Base-by-base conservation (phyloP, 2,888 invertebrate species). In the Heliconius hortense region DNA sequence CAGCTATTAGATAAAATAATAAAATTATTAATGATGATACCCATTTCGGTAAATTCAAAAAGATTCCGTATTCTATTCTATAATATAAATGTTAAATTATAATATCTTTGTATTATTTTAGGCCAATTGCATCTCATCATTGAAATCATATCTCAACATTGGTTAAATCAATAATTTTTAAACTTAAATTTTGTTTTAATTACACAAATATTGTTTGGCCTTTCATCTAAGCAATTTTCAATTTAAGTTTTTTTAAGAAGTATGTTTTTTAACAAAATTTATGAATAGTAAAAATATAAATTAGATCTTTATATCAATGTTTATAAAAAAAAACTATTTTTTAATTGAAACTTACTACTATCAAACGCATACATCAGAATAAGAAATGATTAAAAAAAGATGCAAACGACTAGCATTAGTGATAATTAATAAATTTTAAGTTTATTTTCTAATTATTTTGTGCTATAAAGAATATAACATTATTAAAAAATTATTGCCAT, bases 401-500 rank as follows among this genome's bases (percentile, higher is more conserved):
- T 56, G n/a, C n/a, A 53, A 53, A 18, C 53, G n/a, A 56, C 56
- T 56, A 56, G 56, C 56, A 56, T n/a, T 53, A 8, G n/a, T 11
- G 11, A n/a, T 56, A 56, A 56, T 53, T 21, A 53, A 53, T 21
- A 53, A n/a, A n/a, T 56, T 56, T n/a, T 11, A 21, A n/a, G 2
- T n/a, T n/a, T 56, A 8, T n/a, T 56, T 53, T n/a, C n/a, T 56
- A 2, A 56, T 56, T n/a, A 21, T n/a, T 56, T 21, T 56, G 56
- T 56, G 21, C 48, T 21, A 21, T 48, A 48, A 48, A 48, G 48
- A 48, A 48, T 48, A 21, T 48, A 18, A 48, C 21, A 48, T 56
- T 56, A n/a, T 56, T 56, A 56, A 56, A 56, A 35, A 56, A 56
- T 56, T n/a, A 48, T 48, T 56, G n/a, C 56, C 56, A 56, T 56